Evolutionary conservation across 1,140 invertebrate genomes (phyloP), one percentile per base, ranked within the genome.

Genomic region (Aphelinus atriplicis): DNA sequence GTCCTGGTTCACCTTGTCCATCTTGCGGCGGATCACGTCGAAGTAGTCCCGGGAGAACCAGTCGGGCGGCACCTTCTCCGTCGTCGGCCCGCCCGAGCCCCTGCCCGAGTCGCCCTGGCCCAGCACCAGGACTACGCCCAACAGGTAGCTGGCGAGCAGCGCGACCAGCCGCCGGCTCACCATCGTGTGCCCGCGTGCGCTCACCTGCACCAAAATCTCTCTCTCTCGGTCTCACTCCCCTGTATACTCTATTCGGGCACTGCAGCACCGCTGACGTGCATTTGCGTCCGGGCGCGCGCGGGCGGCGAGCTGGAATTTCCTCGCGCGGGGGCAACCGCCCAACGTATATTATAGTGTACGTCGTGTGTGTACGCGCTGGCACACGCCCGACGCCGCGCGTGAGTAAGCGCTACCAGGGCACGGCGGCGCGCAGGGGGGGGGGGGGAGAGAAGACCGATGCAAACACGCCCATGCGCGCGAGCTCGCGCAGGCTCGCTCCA

Each of bases 31-130:
- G 69, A 98, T 92, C 86, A 96, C 93, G 81, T 98, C 97, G 81
- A 96, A 97, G 48, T 92, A 88, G 89, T 99, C 97, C 56, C 92
- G 90, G 6, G 91, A 84, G 85, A 97, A 95, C 95, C 96, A 97
- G 81, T 96, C 94, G 83, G 94, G 97, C 84, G 97, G 96, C 51
- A 53, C 47, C n/a, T 67, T 76, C 5, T 7, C 58, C 58, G 42
- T 60, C 58, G 6, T 26, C 5, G 48, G n/a, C 2, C 7, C 7
- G 10, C 4, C 10, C 6, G 42, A 3, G 26, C 51, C 6, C 2
- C 7, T 45, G 10, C 4, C 10, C 6, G 42, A 3, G 63, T 76
- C 75, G 48, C 60, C 68, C 43, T 71, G 63, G 3, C 45, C 62
- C 3, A n/a, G 42, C 65, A 48, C 68, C 4, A 91, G 94, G 84